These are phyloP conservation scores for Macquaria australasica DNA, from an alignment of 2,113 vertebrate genomes.

Conservation along the genomic window DNA sequence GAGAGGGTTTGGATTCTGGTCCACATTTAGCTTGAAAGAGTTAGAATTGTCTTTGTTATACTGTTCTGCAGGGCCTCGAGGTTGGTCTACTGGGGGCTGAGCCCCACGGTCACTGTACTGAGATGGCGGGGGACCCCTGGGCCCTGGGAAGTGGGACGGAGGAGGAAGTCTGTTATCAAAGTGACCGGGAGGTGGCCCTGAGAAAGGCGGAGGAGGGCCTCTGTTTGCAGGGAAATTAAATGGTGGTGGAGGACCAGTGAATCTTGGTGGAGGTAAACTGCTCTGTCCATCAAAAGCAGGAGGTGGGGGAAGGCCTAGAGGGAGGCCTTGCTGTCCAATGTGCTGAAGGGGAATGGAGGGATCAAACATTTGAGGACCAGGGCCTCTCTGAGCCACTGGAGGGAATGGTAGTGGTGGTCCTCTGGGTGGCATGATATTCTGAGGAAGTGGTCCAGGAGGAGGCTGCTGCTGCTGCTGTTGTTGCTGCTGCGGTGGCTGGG, in stretches of 20 bases:
- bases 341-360: slow-evolving; percentile 86
- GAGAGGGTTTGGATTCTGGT: slow-evolving; percentile 67
- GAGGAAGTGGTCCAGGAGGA: slow-evolving; percentile 79
- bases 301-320: slow-evolving; percentile 81
- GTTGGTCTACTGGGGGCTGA: slow-evolving; percentile 70
- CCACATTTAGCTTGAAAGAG: slow-evolving; percentile 72
- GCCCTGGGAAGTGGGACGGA: slow-evolving; percentile 85
- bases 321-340: slow-evolving; percentile 84
- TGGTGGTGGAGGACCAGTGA: slow-evolving; percentile 88
- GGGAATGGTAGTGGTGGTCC: slow-evolving; percentile 79
- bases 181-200: slow-evolving; percentile 74
- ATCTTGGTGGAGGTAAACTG: slow-evolving; percentile 85
- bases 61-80: slow-evolving; percentile 69
- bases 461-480: slow-evolving; percentile 69
- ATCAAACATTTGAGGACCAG: slow-evolving; percentile 83
- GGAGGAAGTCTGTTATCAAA: slow-evolving; percentile 88
- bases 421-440: slow-evolving; percentile 83
- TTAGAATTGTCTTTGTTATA: slow-evolving; percentile 73
- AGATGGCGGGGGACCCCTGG: slow-evolving; percentile 85
- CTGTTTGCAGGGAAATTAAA: slow-evolving; percentile 89
- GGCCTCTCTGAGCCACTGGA: slow-evolving; percentile 78
- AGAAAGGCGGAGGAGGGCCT: slow-evolving; percentile 85
- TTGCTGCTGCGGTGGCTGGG: slow-evolving; percentile 67
- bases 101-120: slow-evolving; percentile 87
- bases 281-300: slow-evolving; percentile 85